Evolutionary conservation across 2,888 invertebrate genomes (phyloP).

Genomic region (Masnerella sp.): DNA sequence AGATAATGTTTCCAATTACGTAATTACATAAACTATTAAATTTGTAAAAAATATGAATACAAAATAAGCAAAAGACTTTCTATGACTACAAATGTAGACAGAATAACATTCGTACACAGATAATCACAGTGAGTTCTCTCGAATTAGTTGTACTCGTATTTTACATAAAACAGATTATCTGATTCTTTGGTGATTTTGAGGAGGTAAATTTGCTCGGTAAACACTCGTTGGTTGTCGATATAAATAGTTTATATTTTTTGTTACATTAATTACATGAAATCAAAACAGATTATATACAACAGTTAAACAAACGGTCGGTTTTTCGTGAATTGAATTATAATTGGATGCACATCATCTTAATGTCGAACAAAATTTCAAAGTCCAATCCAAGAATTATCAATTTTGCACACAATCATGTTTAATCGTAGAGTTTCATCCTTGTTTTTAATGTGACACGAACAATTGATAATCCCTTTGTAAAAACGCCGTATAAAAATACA

Average conservation of each 20-base stretch:
- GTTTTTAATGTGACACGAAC: conserved; percentile 44
- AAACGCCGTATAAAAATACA: conserved; percentile 58
- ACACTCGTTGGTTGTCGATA: conserved; percentile 45
- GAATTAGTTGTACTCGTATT: conserved; percentile 2
- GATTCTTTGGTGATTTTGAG: conserved; percentile 49
- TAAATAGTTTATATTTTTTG: conserved; percentile 59
- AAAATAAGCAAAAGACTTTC: no score
- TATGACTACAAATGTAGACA: conserved; percentile 24
- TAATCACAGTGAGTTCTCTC: conserved; percentile 71
- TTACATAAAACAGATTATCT: conserved; percentile 40
- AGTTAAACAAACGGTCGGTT: conserved; percentile 48
- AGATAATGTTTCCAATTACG: no score
- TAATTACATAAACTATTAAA: no score
- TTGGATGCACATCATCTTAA: conserved; percentile 36
- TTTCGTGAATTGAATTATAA: conserved; percentile 31
- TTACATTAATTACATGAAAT: conserved; percentile 59
- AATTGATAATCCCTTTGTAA: conserved; percentile 54
- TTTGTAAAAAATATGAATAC: no score
- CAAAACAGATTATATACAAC: conserved; percentile 57
- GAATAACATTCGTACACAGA: conserved; percentile 66
- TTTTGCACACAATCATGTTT: conserved; percentile 15
- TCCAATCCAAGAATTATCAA: conserved; percentile 41
- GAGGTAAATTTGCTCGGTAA: conserved; percentile 55
- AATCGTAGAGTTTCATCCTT: conserved; percentile 8
- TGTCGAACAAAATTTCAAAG: conserved; percentile 24